Evolutionary conservation across 35 echinoderm and acorn worm species (phyloP), one percentile per base, ranked within the genome.

Genomic region (Acanthaster planci): DNA sequence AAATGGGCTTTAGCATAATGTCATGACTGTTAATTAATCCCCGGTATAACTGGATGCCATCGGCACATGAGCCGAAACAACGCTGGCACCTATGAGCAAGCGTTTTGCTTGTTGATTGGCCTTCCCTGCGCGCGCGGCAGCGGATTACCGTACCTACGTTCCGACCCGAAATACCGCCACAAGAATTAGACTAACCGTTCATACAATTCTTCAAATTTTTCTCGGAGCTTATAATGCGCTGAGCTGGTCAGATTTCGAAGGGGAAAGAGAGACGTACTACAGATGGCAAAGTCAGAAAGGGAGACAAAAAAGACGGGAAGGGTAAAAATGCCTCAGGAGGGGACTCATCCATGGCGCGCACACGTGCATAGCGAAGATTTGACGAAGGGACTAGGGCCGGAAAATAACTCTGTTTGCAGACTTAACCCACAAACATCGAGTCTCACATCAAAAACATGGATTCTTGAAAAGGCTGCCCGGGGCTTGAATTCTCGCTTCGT

Each of bases 361-460:
- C 12, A 47, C n/a, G 27, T 26, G 19, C 56, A 6, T 72, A 34
- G 64, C 30, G 64, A 26, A 72, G 64, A 29, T 72, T 29, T 72
- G 64, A 72, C 64, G 64, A 2, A 72, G 64, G 10, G 64, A 34
- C 64, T 47, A 47, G 42, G 42, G 42, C 4, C 42, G 12, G 42
- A 72, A 26, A 72, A 72, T 72, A 72, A 72, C 64, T 72, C 64
- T 72, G 64, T 72, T 72, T 72, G 64, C 64, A 72, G 64, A 72
- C 34, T 72, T 72, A 72, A 72, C 64, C 64, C 64, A 72, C 64
- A 72, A 72, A 72, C 64, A 72, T 72, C 64, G 34, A 34, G 64
- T 72, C 64, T 72, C 64, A 72, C 64, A 72, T 72, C 26, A 34
- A 72, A 72, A 72, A 72, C 64, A 72, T 72, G 64, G 64, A 72